These are phyloP conservation scores for Ctenicera cuprea DNA, from an alignment of 2,888 invertebrate species.

Conservation along the genomic window DNA sequence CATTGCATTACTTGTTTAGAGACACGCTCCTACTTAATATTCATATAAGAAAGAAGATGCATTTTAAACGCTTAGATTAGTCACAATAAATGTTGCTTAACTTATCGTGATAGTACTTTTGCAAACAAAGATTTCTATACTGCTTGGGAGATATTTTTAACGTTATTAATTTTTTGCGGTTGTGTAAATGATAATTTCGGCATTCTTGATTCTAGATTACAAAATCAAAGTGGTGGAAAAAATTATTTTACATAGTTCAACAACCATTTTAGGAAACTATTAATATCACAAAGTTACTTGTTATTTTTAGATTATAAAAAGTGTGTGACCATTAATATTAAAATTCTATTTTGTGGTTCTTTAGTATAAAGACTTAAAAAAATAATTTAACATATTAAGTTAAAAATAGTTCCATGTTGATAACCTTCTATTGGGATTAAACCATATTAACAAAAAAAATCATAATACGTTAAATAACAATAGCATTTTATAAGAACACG, in stretches of 20 bases:
- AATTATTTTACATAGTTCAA: too few species aligned
- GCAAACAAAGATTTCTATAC: background rate
- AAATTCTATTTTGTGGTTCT: constrained; percentile 4
- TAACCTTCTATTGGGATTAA: constrained; percentile 7
- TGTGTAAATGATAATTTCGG: too few species aligned
- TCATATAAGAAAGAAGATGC: constrained; percentile 61
- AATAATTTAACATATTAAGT: background rate
- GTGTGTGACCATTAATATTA: constrained; percentile 1
- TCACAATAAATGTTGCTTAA: constrained; percentile 46
- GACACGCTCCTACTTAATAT: constrained; percentile 62
- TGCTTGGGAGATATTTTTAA: background rate
- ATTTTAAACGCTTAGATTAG: constrained; percentile 60
- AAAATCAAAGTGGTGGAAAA: too few species aligned
- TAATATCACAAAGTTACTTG: background rate
- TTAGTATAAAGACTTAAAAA: background rate
- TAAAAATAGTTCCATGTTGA: background rate
- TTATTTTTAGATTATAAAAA: constrained; percentile 10
- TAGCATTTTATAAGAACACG: constrained; percentile 19
- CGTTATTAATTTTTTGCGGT: background rate
- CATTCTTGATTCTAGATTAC: too few species aligned
- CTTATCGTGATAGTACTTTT: constrained; percentile 25
- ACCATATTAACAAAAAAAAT: constrained; percentile 6
- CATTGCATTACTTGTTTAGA: constrained; percentile 59
- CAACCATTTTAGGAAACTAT: too few species aligned
- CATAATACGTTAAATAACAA: constrained; percentile 20